phyloP scores from a whole-genome alignment of 2,888 invertebrate species.

The Ganaspis brasiliensis region DNA sequence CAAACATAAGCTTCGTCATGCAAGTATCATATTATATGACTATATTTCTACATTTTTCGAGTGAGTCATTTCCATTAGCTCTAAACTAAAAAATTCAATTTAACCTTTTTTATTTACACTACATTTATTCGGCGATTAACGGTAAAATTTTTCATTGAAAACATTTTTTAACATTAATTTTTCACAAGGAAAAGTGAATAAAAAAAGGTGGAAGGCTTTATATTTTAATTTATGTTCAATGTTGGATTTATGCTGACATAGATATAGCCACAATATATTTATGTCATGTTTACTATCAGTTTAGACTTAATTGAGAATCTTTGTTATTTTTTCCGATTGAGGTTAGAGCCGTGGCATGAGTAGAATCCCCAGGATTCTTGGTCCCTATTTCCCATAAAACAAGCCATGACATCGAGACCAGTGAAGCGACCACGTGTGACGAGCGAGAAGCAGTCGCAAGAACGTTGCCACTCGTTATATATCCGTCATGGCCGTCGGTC shows the following conservation, averaged over 20 bases:
- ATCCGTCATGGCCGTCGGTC: slow-evolving; percentile 80
- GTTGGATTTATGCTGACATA: too few relatives aligned
- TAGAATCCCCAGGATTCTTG: slow-evolving; percentile 51
- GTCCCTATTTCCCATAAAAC: slow-evolving; percentile 75
- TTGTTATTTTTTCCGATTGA: neutral
- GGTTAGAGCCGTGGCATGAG: slow-evolving; percentile 39
- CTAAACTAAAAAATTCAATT: neutral
- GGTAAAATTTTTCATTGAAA: too few relatives aligned
- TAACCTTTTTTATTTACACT: too few relatives aligned
- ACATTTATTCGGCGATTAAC: too few relatives aligned
- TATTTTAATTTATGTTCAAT: too few relatives aligned
- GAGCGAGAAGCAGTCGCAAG: slow-evolving; percentile 59
- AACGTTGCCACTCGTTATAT: slow-evolving; percentile 70
- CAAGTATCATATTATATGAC: neutral
- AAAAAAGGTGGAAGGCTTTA: too few relatives aligned
- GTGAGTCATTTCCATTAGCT: neutral
- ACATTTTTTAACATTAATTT: too few relatives aligned
- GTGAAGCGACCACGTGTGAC: slow-evolving; percentile 74
- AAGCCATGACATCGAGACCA: slow-evolving; percentile 78
- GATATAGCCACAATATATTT: too few relatives aligned
- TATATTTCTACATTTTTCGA: neutral
- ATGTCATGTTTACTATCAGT: too few relatives aligned
- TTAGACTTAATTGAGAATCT: neutral
- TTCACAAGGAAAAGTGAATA: too few relatives aligned
- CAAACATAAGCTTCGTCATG: slow-evolving; percentile 34